Conservation (phyloP, 1,140 invertebrate species). For the Leptinotarsa undecemlineata region DNA sequence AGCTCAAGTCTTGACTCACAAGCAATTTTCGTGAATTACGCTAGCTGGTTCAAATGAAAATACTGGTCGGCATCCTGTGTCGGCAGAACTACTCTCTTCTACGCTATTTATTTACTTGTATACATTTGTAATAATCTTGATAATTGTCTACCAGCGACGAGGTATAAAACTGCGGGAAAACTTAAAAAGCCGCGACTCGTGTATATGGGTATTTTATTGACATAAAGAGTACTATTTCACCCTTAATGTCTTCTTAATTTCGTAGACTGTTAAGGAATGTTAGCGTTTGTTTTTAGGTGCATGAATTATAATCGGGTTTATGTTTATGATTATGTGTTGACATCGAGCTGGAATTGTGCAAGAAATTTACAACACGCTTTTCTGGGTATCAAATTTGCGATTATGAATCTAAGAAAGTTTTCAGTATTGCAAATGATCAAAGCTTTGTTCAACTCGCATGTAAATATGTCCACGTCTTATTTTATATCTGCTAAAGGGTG, state of each 20-base stretch:
- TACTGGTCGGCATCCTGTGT: slow-evolving; percentile 35
- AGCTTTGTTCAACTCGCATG: too few species aligned
- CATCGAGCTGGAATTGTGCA: slow-evolving; percentile 11
- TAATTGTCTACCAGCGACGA: slow-evolving; percentile 34
- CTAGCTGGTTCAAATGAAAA: slow-evolving; percentile 30
- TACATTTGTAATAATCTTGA: slow-evolving; percentile 38
- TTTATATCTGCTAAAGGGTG: too few species aligned
- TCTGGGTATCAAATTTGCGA: too few species aligned
- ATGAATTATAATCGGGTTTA: slow-evolving; percentile 24
- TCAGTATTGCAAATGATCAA: too few species aligned
- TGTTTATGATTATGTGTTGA: slow-evolving; percentile 23
- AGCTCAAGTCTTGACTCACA: background rate
- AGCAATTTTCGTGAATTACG: slow-evolving; percentile 33
- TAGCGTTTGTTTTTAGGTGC: slow-evolving; percentile 19
- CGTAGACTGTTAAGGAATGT: slow-evolving; percentile 15
- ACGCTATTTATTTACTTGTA: slow-evolving; percentile 40
- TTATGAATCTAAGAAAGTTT: too few species aligned
- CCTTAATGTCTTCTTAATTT: slow-evolving; percentile 27
- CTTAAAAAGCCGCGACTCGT: slow-evolving; percentile 20
- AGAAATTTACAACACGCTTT: background rate
- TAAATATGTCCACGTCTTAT: too few species aligned
- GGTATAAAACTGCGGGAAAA: slow-evolving; percentile 21
- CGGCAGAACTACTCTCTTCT: slow-evolving; percentile 31
- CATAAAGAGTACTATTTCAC: slow-evolving; percentile 21
- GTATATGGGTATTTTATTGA: slow-evolving; percentile 26